A percentile compares a stretch with the other conserved stretches of the same genome.
Conservation (phyloP, 2,797 vertebrate genomes). For the Hyperoplus immaculatus region DNA sequence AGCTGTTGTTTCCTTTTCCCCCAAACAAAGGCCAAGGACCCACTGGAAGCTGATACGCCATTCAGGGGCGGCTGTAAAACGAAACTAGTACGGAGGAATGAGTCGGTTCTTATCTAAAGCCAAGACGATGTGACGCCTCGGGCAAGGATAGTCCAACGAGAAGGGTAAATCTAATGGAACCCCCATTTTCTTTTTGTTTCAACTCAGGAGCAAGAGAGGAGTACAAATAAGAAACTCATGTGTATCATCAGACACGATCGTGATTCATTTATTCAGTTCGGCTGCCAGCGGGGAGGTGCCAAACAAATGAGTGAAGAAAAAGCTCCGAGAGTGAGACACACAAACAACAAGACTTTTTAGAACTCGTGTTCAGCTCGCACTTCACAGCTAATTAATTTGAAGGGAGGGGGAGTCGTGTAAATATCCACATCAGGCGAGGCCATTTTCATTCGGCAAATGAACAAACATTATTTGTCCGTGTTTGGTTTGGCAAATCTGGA, state of each 20-base stretch:
- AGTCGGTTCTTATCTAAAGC: slow-evolving; percentile 59
- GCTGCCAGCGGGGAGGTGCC: slow-evolving; percentile 66
- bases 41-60: slow-evolving; percentile 79
- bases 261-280: slow-evolving; percentile 70
- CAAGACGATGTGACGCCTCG: slow-evolving; percentile 60
- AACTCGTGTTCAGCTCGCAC: slow-evolving; percentile 44
- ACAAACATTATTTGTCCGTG: slow-evolving; percentile 45
- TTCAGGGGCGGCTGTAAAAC: slow-evolving; percentile 77
- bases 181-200: slow-evolving; percentile 36
- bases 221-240: slow-evolving; percentile 27
- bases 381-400: slow-evolving; percentile 47
- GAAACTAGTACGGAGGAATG: slow-evolving; percentile 59
- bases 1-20: slow-evolving; percentile 89
- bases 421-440: slow-evolving; percentile 36
- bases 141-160: slow-evolving; percentile 49
- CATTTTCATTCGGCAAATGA: slow-evolving; percentile 49
- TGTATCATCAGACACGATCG: slow-evolving; percentile 41
- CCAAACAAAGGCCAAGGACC: slow-evolving; percentile 81
- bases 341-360: slow-evolving; percentile 57
- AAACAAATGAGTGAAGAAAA: slow-evolving; percentile 61
- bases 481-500: slow-evolving; percentile 59
- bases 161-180: slow-evolving; percentile 53
- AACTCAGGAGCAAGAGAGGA: not conserved
- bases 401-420: slow-evolving; percentile 33
- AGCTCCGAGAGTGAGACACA: slow-evolving; percentile 52